Base-by-base conservation (phyloP, 2,113 vertebrate genomes). In the Erpornis zantholeuca region DNA sequence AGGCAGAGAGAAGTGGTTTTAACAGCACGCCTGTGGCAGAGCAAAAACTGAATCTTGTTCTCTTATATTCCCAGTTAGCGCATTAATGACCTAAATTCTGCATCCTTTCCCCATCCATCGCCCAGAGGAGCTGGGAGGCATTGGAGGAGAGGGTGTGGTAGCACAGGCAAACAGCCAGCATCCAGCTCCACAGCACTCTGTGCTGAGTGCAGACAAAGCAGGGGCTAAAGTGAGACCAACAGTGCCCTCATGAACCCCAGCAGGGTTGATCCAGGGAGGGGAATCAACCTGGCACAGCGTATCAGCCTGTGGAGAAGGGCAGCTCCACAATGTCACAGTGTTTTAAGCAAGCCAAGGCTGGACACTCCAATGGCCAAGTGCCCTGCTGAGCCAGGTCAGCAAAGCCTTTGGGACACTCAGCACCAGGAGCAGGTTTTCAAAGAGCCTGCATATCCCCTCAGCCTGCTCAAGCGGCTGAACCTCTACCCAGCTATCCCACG, bases 21-120 rank as follows among this genome's bases (percentile, higher is more conserved):
- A 88, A 59, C 90, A 93, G 82, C 68, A 45, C 1, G 85, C 76
- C 90, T 60, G 71, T 88, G 92, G 87, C 90, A 86, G 42, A 90
- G 68, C 50, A 63, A 76, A 86, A 90, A 40, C n/a, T 15, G 82
- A 71, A 90, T 77, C 94, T 86, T n/a, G 66, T 65, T 96, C 87
- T 91, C 64, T 50, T 65, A 25, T 63, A 65, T 81, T 88, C 88
- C 87, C 85, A 81, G 66, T 88, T 88, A 94, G 59, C 2, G 0
- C 60, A 38, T 92, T 93, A 94, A 96, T 88, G 90, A 96, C 85
- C 92, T 96, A 88, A 95, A 94, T 88, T 94, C 82, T 52, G 47
- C 72, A 86, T 92, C 79, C 71, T 60, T 86, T 80, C 47, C 92
- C 87, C 52, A 86, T 91, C 81, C 65, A 29, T 88, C 0, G 24